Evolutionary conservation across 2,113 vertebrate genomes (phyloP), one percentile per base, ranked within the genome.

Genomic region (Butorides virescens): DNA sequence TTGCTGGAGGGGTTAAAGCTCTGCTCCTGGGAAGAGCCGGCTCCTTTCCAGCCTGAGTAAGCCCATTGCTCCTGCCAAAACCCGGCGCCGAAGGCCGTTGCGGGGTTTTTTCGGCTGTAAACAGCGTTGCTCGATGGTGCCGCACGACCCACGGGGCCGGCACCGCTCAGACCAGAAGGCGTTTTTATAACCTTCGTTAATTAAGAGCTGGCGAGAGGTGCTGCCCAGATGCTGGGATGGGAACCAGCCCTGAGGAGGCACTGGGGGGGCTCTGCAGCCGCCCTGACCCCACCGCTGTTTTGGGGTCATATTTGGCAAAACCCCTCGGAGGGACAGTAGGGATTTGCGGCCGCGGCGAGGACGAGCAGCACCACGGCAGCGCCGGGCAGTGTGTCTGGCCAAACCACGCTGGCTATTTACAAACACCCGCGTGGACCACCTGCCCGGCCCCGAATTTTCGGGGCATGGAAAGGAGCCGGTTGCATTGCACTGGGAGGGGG

Each of bases 201-300:
- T 52, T 27, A 9, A 47, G 44, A 68, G 61, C 62, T 42, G 75
- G 2, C 21, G 1, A 17, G n/a, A 39, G 32, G 52, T 9, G 14
- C 20, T 47, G 19, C 21, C 53, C 55, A 21, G 73, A 9, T 9
- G 58, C 18, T 17, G 58, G 37, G 62, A 9, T 2, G 15, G 21
- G 30, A 49, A 46, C 3, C 67, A 3, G 75, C 70, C 15, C 1
- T 2, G 75, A 2, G 26, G 56, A 47, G 87, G 66, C 50, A 3
- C 9, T 1, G 11, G 55, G 46, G 27, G 78, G 10, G 11, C 12
- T 34, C 82, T 26, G 53, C 61, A 55, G 62, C 61, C 5, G 2
- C 59, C n/a, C 15, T 1, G 1, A 6, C 42, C 71, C 44, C 5
- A 0, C 15, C 1, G 2, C 25, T 1, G 4, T 19, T 53, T 53